Evolutionary conservation across 2,113 vertebrate species (phyloP).

Genomic region (Euleptes europaea): DNA sequence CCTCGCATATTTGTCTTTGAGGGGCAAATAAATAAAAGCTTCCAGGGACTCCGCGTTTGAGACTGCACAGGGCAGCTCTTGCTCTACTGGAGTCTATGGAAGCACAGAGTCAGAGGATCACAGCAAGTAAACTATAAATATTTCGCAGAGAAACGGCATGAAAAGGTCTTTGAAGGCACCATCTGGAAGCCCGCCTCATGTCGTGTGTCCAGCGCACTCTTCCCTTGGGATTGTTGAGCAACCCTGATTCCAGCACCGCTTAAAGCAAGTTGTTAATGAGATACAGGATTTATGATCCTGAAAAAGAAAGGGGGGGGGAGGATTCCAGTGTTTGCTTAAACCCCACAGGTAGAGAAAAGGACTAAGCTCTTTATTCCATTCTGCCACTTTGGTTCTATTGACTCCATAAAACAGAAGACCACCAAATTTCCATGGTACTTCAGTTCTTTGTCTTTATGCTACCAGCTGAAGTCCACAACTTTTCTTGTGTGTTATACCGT

Average conservation of each 20-base stretch:
- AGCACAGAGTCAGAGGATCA: background rate
- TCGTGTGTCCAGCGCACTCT: background rate
- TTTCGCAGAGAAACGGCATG: background rate
- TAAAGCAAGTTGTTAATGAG: background rate
- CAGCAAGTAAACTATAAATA: background rate
- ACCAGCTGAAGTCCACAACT: background rate
- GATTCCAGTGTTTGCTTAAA: background rate
- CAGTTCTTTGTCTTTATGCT: too few relatives aligned
- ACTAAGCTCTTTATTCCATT: background rate
- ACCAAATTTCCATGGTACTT: background rate
- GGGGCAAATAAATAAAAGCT: background rate
- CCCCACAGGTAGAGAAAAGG: background rate
- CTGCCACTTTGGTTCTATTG: background rate
- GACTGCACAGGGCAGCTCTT: background rate
- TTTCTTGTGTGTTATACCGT: background rate
- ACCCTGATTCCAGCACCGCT: background rate
- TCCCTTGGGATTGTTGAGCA: background rate
- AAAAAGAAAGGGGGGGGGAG: too few relatives aligned
- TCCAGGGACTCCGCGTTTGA: background rate
- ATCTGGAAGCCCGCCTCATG: background rate
- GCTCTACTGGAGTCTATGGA: background rate
- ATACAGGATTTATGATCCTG: background rate
- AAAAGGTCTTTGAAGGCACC: background rate
- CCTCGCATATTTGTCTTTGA: conserved; percentile 23
- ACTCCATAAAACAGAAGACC: background rate